Base-by-base conservation (phyloP, 2,888 invertebrate genomes). In the Himalopsyche japonica region DNA sequence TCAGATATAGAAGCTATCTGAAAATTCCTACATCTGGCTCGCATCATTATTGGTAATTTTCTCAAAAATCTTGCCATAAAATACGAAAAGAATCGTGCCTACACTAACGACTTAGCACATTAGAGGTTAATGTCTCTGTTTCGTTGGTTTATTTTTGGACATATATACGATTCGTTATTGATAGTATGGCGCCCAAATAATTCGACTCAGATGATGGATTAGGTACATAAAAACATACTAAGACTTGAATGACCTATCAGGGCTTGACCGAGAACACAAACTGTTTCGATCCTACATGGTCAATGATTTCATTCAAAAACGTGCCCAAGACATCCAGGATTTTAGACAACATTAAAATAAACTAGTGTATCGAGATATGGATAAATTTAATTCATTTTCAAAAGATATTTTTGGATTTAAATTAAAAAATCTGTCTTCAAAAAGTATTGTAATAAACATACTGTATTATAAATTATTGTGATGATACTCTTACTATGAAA, bases 71-170 rank as follows among this genome's bases (percentile, higher is more conserved):
- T 70, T 27, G 15, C 70, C 70, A 70, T 70, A 70, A 70, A 43
- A 70, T 70, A 27, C 20, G 27, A 27, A 24, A 70, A 27, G 27
- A 70, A 27, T 27, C 70, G 8, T 30, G 24, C 15, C 27, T 70
- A 43, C 70, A 27, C 70, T 70, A 70, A 70, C 70, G 70, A 70
- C 70, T 27, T 27, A 27, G 70, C 27, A 70, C 70, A 70, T 70
- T 70, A 70, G 12, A 15, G 70, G 70, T 70, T 70, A 76, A 83
- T 83, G 83, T 83, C 83, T 83, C 43, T 82, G 76, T 82, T 76
- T 43, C 70, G 18, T 76, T 80, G 48, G 64, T 64, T 83, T 70
- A 47, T 76, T 76, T 57, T 64, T 80, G 70, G 47, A 48, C 76
- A 24, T 27, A 70, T 27, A 24, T 70, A 70, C 76, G 30, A 57